phyloP scores from a whole-genome alignment of 2,797 vertebrate species.

The Aulostomus chinensis region DNA sequence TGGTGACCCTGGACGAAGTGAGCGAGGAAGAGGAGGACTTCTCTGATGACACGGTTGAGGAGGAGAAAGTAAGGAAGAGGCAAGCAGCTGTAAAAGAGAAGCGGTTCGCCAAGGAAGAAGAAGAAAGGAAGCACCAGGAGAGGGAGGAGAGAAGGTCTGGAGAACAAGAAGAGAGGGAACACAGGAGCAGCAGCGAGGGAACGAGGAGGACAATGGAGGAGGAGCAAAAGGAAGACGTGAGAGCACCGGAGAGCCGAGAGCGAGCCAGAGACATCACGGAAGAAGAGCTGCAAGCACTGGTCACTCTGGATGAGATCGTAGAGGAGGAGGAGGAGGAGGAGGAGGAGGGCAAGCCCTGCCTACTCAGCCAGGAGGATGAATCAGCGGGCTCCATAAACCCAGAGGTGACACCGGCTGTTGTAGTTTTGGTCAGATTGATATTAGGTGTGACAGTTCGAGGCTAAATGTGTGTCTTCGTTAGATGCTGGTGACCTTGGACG shows the following conservation, averaged over 20 bases:
- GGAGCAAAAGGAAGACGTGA: too few species aligned
- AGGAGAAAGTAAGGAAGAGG: constrained; percentile 39
- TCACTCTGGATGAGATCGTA: constrained; percentile 88
- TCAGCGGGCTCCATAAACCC: constrained; percentile 43
- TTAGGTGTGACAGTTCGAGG: too few species aligned
- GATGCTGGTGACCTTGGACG: constrained; percentile 80
- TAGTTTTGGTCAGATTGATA: too few species aligned
- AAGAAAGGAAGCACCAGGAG: constrained; percentile 57
- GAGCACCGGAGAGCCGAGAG: too few species aligned
- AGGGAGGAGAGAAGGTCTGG: constrained; percentile 34
- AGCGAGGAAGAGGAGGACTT: constrained; percentile 83
- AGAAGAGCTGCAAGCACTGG: constrained; percentile 71
- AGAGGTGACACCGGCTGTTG: constrained; percentile 54
- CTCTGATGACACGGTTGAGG: constrained; percentile 33
- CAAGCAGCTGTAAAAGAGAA: constrained; percentile 30
- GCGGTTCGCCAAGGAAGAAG: constrained; percentile 26
- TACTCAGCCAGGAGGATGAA: constrained; percentile 34
- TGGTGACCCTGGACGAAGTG: constrained; percentile 81
- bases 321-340: constrained; percentile 71
- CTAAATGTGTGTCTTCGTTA: too few species aligned
- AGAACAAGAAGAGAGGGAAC: constrained; percentile 43
- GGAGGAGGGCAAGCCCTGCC: constrained; percentile 46
- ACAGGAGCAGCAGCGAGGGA: constrained; percentile 6
- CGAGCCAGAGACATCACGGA: not conserved
- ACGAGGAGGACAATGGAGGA: constrained; percentile 12